Evolutionary conservation across 2,113 vertebrate genomes (phyloP).

Genomic region (Hydrolagus affinis): DNA sequence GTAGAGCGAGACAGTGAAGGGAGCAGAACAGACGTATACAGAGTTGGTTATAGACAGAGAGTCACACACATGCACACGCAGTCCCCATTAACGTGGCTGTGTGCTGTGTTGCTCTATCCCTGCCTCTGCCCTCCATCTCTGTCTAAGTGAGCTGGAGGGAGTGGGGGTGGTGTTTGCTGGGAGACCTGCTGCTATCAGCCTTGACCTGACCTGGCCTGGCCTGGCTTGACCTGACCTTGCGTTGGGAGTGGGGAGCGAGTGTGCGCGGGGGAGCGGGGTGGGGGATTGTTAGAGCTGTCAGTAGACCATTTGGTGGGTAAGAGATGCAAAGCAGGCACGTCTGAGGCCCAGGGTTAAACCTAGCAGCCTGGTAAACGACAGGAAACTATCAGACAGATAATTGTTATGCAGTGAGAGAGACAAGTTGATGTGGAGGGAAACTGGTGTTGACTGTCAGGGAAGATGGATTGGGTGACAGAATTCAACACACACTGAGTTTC

Average conservation of each 20-base stretch:
- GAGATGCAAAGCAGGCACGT: not conserved
- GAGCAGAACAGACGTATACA: too few relatives aligned
- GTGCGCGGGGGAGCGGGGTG: not conserved
- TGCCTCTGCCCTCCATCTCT: too few relatives aligned
- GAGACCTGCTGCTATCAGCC: not conserved
- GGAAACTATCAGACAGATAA: not conserved
- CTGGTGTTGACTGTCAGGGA: not conserved
- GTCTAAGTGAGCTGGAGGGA: too few relatives aligned
- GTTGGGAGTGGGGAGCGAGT: not conserved
- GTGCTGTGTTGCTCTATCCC: too few relatives aligned
- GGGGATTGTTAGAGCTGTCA: not conserved
- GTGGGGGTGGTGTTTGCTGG: too few relatives aligned
- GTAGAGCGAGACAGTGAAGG: too few relatives aligned
- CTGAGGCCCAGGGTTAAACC: not conserved
- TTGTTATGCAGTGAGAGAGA: not conserved
- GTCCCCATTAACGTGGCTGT: too few relatives aligned
- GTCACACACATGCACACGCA: too few relatives aligned
- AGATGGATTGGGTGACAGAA: not conserved
- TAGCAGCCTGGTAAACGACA: not conserved
- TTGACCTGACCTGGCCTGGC: conserved; percentile 14
- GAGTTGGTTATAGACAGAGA: too few relatives aligned
- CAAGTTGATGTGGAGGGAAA: not conserved
- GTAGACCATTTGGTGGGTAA: not conserved
- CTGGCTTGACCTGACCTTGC: too few relatives aligned
- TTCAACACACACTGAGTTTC: too few relatives aligned